phyloP scores from a whole-genome alignment of 2,113 vertebrate genomes.

The Andinoacara biseriatus region DNA sequence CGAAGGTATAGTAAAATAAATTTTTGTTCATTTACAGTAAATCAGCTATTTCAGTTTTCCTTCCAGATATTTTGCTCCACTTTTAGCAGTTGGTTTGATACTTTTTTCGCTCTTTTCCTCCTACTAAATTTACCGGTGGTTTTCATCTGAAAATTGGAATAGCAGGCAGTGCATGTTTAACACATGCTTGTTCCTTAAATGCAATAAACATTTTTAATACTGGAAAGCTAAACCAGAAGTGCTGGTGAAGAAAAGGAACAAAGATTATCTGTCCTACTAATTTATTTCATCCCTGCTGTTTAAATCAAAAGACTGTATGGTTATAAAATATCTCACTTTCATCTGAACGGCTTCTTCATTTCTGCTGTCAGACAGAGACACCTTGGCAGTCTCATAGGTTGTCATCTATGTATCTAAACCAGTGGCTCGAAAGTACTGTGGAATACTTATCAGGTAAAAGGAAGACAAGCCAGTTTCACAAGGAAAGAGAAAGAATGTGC shows the following conservation, averaged over 20 bases:
- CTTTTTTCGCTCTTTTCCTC: neutral
- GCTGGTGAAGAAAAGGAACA: constrained; percentile 7
- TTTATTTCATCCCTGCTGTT: constrained; percentile 26
- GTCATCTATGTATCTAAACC: constrained; percentile 22
- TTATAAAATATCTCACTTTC: constrained; percentile 34
- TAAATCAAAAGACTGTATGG: constrained; percentile 29
- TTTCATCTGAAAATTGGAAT: constrained; percentile 8
- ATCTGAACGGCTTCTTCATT: constrained; percentile 21
- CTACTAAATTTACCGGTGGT: neutral
- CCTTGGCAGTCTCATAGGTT: constrained; percentile 7
- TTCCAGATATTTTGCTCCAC: neutral
- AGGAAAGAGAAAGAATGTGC: neutral
- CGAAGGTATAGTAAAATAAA: constrained; percentile 72
- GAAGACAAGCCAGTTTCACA: constrained; percentile 21
- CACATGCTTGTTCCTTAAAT: neutral
- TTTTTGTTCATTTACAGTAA: neutral
- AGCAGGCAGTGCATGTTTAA: neutral
- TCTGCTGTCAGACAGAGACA: constrained; percentile 33
- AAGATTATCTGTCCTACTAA: constrained; percentile 11
- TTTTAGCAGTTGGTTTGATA: neutral
- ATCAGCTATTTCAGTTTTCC: neutral
- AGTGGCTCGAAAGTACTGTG: neutral
- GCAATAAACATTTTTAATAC: neutral
- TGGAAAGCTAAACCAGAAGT: constrained; percentile 9
- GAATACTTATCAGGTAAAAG: constrained; percentile 24